These are phyloP conservation scores for Eilema caniola DNA, from an alignment of 2,888 invertebrate genomes.

Conservation along the genomic window DNA sequence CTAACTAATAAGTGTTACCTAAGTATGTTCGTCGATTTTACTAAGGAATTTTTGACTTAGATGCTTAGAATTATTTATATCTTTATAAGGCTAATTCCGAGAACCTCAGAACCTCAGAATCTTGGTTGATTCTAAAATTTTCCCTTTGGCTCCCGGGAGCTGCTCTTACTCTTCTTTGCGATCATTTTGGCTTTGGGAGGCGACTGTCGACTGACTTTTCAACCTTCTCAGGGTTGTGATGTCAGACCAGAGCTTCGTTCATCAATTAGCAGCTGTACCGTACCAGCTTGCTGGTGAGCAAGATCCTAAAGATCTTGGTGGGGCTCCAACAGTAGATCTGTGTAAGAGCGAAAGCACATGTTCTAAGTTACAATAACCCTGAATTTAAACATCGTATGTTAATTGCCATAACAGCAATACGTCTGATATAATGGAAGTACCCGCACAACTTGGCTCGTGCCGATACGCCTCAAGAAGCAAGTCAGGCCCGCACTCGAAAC, in stretches of 20 bases:
- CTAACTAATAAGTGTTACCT: neutral
- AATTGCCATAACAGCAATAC: slow-evolving; percentile 19
- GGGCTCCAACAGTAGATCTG: neutral
- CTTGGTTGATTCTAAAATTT: too few species aligned
- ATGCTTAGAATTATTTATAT: too few species aligned
- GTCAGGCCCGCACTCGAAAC: slow-evolving; percentile 46
- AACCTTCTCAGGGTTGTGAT: too few species aligned
- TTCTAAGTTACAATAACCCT: neutral
- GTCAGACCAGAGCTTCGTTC: neutral
- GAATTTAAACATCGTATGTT: slow-evolving; percentile 1
- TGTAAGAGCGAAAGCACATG: neutral
- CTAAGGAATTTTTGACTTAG: neutral
- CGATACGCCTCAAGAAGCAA: slow-evolving; percentile 37
- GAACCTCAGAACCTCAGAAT: too few species aligned
- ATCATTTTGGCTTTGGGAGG: too few species aligned
- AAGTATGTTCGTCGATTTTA: neutral
- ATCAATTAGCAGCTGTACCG: neutral
- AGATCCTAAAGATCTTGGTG: neutral
- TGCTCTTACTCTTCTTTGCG: too few species aligned
- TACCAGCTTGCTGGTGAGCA: neutral
- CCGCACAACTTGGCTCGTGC: slow-evolving; percentile 38
- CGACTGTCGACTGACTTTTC: too few species aligned
- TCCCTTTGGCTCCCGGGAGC: too few species aligned
- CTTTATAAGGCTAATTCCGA: too few species aligned
- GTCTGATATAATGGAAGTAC: slow-evolving; percentile 46